phyloP scores from a whole-genome alignment of 1,140 invertebrate species.

The Aphaenogaster rudis region DNA sequence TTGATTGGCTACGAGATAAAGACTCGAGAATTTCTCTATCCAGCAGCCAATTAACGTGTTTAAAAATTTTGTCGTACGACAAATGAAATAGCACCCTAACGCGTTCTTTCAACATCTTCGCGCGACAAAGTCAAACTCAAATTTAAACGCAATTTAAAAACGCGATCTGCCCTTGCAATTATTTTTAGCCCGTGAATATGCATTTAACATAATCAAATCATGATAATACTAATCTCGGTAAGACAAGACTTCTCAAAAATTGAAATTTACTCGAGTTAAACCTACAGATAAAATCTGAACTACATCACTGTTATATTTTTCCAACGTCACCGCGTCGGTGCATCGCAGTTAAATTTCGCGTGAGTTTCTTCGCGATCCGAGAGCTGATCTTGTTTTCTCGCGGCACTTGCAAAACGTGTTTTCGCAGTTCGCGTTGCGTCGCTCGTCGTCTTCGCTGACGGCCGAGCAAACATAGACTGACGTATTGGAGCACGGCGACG shows the following conservation, averaged over 20 bases:
- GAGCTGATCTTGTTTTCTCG: not conserved
- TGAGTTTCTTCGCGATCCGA: not conserved
- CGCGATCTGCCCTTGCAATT: not conserved
- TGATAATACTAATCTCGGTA: not conserved
- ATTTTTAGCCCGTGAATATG: not conserved
- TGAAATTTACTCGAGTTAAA: not conserved
- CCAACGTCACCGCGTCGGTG: not conserved
- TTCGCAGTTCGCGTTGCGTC: slow-evolving; percentile 34
- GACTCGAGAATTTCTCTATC: too few species aligned
- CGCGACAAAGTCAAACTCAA: not conserved
- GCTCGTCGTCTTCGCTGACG: slow-evolving; percentile 66
- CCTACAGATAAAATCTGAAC: not conserved
- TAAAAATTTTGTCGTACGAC: too few species aligned
- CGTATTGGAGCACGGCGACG: slow-evolving; percentile 59
- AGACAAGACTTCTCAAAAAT: not conserved
- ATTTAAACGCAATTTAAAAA: not conserved
- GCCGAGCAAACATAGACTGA: slow-evolving; percentile 73
- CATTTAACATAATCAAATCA: not conserved
- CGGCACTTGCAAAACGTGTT: slow-evolving; percentile 38
- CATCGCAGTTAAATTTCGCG: not conserved
- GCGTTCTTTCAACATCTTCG: not conserved
- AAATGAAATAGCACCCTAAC: too few species aligned
- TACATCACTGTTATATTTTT: slow-evolving; percentile 1
- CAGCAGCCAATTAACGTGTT: too few species aligned
- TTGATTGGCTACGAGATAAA: too few species aligned